Percentiles rank a stretch among this genome's conserved stretches.
Evolutionary conservation across 2,113 vertebrate species (phyloP).

Genomic region (Cephalophus harveyi): DNA sequence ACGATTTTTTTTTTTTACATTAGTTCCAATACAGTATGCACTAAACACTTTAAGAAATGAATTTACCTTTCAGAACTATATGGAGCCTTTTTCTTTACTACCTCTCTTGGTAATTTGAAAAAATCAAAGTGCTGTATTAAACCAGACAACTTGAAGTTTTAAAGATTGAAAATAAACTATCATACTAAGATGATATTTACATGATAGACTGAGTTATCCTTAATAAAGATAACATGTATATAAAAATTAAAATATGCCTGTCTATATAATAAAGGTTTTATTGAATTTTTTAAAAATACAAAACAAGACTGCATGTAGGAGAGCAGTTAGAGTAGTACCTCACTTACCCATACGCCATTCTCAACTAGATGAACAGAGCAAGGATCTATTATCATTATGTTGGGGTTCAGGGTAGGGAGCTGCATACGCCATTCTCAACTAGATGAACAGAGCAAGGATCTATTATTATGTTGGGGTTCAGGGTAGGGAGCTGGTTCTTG

Average conservation of each 20-base stretch:
- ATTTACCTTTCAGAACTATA: neutral
- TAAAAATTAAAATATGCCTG: neutral
- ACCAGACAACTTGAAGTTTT: neutral
- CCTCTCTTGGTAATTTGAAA: neutral
- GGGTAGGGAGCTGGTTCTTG: neutral
- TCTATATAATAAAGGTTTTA: neutral
- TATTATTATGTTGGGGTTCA: neutral
- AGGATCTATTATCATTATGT: neutral
- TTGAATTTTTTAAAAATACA: neutral
- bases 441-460: neutral
- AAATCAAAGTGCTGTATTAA: neutral
- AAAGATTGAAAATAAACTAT: constrained; percentile 22
- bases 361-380: constrained; percentile 3
- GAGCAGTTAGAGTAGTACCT: neutral
- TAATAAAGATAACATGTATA: neutral
- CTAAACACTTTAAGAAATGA: neutral
- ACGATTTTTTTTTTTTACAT: neutral
- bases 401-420: neutral
- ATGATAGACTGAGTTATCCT: neutral
- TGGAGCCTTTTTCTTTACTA: neutral
- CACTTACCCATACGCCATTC: neutral
- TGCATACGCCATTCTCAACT: too few species aligned
- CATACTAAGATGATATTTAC: constrained; percentile 9
- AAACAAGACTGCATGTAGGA: neutral
- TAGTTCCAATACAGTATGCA: neutral